phyloP scores from a whole-genome alignment of 2,113 vertebrate genomes.

The Cathartes aura region DNA sequence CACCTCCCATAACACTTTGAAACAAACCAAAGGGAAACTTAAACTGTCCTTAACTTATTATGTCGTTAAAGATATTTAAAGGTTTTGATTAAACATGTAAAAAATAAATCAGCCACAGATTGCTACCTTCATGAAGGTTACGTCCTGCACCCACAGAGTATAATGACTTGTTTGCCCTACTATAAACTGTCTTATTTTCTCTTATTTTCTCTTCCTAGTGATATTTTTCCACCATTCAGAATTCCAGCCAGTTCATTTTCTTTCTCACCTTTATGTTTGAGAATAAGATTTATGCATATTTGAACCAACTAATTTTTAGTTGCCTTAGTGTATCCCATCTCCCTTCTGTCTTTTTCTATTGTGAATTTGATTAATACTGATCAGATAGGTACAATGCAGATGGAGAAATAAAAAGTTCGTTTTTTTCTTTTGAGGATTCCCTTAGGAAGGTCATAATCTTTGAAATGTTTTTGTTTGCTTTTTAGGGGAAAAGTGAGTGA shows the following conservation, averaged over 20 bases:
- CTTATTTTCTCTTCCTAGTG: neutral
- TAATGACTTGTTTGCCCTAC: neutral
- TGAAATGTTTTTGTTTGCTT: neutral
- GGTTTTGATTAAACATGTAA: neutral
- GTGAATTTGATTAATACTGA: neutral
- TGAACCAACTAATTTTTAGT: neutral
- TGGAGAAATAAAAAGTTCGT: neutral
- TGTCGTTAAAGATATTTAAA: neutral
- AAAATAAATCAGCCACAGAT: neutral
- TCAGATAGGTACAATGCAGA: neutral
- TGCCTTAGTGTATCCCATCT: neutral
- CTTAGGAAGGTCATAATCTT: neutral
- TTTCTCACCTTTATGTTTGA: neutral
- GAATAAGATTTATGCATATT: neutral
- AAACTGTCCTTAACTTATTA: neutral
- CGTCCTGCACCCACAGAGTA: neutral
- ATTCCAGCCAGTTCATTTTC: neutral
- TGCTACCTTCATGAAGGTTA: neutral
- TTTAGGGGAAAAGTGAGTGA: neutral
- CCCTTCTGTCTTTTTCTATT: neutral
- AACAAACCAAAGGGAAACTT: neutral
- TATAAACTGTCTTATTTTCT: neutral
- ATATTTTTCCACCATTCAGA: neutral
- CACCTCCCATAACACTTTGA: neutral
- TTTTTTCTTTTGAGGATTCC: neutral